Evolutionary conservation across 2,797 vertebrate genomes (phyloP).

Genomic region (Nothura maculosa): DNA sequence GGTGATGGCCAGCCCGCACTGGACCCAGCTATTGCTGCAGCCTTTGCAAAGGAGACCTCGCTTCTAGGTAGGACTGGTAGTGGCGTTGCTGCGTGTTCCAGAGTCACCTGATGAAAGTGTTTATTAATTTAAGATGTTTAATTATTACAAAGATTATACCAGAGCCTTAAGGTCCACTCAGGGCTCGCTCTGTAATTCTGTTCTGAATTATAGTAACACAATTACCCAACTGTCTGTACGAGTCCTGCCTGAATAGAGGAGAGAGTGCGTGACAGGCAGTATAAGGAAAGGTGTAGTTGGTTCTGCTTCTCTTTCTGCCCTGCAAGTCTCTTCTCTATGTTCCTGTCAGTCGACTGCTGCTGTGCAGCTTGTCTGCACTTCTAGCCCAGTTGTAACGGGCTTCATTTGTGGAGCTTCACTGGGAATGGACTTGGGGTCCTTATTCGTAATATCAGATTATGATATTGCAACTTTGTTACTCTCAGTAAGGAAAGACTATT

Average conservation of each 20-base stretch:
- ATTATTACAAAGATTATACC: fast-evolving
- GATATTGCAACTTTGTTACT: background rate
- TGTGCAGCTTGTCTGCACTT: background rate
- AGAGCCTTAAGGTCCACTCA: background rate
- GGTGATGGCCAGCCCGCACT: slow-evolving; percentile 94
- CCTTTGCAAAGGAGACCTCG: slow-evolving; percentile 95
- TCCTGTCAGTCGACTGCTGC: background rate
- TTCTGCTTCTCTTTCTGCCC: background rate
- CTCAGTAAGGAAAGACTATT: background rate
- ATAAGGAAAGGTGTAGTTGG: background rate
- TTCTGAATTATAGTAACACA: background rate
- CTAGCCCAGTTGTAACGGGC: background rate
- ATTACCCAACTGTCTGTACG: background rate
- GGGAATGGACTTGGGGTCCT: background rate
- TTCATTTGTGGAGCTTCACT: background rate
- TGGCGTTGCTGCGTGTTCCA: background rate
- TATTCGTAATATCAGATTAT: background rate
- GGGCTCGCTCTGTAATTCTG: background rate
- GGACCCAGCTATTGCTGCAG: slow-evolving; percentile 91
- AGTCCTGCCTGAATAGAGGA: background rate
- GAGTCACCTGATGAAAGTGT: background rate
- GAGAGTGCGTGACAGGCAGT: background rate
- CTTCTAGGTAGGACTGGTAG: slow-evolving; percentile 92
- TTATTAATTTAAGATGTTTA: background rate
- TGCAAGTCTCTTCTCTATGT: background rate